Percentiles rank a stretch among this genome's conserved stretches.
Evolutionary conservation across 35 echinoderm and acorn worm genomes (phyloP).

Genomic region (Acanthaster planci): DNA sequence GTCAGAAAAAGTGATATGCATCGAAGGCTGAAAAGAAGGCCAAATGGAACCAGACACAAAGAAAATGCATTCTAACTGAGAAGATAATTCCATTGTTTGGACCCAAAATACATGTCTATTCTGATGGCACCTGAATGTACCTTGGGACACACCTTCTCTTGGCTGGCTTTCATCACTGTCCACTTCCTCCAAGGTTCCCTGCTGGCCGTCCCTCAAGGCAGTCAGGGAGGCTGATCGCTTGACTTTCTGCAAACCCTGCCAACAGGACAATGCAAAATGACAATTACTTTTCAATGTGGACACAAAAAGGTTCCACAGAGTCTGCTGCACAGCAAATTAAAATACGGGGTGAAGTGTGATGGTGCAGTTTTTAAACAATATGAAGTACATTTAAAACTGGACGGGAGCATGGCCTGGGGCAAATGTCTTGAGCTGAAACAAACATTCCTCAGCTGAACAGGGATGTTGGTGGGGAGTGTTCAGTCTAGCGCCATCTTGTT

Average conservation of each 20-base stretch:
- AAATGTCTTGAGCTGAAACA: background rate
- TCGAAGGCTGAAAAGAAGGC: too few species aligned
- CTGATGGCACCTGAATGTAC: too few species aligned
- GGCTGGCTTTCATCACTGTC: background rate
- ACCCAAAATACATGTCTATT: too few species aligned
- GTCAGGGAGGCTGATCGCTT: background rate
- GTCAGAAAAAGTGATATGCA: too few species aligned
- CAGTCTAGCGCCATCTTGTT: too few species aligned
- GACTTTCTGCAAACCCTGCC: background rate
- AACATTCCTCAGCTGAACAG: background rate
- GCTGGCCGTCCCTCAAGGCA: slow-evolving; percentile 17
- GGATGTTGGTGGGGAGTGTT: background rate
- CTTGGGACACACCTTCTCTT: too few species aligned
- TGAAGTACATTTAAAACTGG: background rate
- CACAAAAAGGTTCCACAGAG: background rate
- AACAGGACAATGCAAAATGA: background rate
- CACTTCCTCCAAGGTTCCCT: background rate
- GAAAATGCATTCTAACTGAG: too few species aligned
- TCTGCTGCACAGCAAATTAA: background rate
- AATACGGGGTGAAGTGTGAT: background rate
- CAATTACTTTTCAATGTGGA: background rate
- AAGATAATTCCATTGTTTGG: too few species aligned
- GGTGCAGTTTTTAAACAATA: background rate
- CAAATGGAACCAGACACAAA: too few species aligned
- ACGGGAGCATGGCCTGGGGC: background rate